These are phyloP conservation scores for Malacoctenus gilli DNA, from an alignment of 2,797 vertebrate species.

Conservation along the genomic window DNA sequence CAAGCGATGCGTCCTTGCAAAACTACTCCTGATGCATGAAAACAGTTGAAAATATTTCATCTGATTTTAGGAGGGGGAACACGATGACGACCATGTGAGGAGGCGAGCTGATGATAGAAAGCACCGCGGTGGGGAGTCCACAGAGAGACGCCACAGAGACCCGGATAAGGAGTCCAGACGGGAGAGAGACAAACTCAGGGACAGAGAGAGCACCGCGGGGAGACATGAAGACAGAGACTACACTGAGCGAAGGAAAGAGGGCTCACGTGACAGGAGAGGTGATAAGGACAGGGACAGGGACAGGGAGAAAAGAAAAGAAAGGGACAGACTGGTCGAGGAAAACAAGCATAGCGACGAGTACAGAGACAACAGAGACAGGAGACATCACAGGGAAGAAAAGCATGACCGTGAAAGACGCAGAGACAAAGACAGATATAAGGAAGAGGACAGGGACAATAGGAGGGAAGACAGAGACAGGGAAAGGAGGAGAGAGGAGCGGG, in stretches of 20 bases:
- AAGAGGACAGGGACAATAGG: conserved; percentile 54
- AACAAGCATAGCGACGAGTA: conserved; percentile 23
- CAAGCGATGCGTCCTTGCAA: background rate
- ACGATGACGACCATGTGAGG: conserved; percentile 70
- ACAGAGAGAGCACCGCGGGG: too few relatives aligned
- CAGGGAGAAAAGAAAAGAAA: conserved; percentile 56
- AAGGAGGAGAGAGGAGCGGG: conserved; percentile 13
- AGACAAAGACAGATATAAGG: conserved; percentile 59
- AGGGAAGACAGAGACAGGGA: conserved; percentile 67
- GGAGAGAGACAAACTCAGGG: conserved; percentile 71
- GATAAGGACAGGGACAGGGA: conserved; percentile 66
- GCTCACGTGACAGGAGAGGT: conserved; percentile 62
- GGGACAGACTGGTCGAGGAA: conserved; percentile 31
- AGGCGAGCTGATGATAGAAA: conserved; percentile 70
- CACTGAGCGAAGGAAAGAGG: conserved; percentile 53
- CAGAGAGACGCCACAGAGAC: conserved; percentile 70
- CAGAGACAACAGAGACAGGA: conserved; percentile 35
- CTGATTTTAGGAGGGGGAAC: conserved; percentile 71
- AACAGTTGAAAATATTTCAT: background rate
- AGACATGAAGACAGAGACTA: conserved; percentile 52
- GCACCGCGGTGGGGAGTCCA: conserved; percentile 60
- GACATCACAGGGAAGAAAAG: conserved; percentile 46
- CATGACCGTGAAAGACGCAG: conserved; percentile 69
- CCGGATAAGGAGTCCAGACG: conserved; percentile 68
- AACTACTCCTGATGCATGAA: too few relatives aligned